Evolutionary conservation across 2,888 invertebrate genomes (phyloP).

Genomic region (Chloroclysta siterata): DNA sequence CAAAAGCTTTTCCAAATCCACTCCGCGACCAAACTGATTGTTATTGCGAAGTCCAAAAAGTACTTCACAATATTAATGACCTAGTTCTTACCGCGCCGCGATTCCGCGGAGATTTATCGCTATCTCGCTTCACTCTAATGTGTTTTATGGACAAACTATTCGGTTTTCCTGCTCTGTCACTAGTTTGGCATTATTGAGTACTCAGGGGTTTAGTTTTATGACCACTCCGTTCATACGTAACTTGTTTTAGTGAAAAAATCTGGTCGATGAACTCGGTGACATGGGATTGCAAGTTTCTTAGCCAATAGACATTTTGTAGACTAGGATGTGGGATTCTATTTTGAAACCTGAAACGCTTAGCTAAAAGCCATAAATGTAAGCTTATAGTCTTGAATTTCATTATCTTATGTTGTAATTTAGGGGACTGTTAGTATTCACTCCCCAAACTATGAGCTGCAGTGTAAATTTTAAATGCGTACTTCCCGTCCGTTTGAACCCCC

Average conservation of each 20-base stretch:
- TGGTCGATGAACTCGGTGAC: neutral
- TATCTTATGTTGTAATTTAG: too few relatives aligned
- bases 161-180: constrained; percentile 7
- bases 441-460: neutral
- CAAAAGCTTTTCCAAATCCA: constrained; percentile 2
- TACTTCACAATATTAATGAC: constrained; percentile 46
- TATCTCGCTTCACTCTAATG: constrained; percentile 26
- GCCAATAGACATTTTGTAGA: neutral
- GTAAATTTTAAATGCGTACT: neutral
- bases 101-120: constrained; percentile 41
- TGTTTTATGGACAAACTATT: constrained; percentile 9
- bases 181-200: constrained; percentile 1
- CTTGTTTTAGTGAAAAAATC: neutral
- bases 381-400: too few relatives aligned
- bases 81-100: constrained; percentile 50
- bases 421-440: too few relatives aligned
- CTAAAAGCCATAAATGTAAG: too few relatives aligned
- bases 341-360: too few relatives aligned
- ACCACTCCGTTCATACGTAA: neutral
- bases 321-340: too few relatives aligned
- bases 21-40: constrained; percentile 6
- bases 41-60: constrained; percentile 24
- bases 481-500: constrained; percentile 11
- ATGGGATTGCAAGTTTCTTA: neutral
- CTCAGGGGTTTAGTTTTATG: neutral